Percentiles rank a stretch among this genome's conserved stretches.
Evolutionary conservation across 2,797 vertebrate species (phyloP).

Genomic region (Molothrus aeneus): DNA sequence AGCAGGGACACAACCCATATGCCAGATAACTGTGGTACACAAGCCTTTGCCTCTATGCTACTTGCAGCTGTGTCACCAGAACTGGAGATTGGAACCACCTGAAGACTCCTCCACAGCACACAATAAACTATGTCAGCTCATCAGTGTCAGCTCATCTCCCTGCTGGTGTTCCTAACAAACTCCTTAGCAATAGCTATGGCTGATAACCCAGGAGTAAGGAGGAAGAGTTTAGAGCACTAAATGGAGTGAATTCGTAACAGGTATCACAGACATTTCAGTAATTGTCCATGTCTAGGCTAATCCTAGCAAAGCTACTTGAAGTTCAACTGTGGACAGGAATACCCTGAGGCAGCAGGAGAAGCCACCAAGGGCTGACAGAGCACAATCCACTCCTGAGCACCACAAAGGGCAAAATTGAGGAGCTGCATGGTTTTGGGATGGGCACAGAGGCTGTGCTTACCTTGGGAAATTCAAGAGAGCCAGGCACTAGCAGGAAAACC

Average conservation of each 20-base stretch:
- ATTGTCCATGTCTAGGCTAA: not conserved
- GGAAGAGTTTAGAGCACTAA: not conserved
- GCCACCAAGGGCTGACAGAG: not conserved
- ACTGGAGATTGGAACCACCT: not conserved
- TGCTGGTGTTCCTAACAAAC: not conserved
- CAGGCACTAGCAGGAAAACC: not conserved
- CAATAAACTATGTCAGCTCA: not conserved
- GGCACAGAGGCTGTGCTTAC: not conserved
- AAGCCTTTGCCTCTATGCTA: not conserved
- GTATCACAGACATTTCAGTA: not conserved
- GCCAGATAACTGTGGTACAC: not conserved
- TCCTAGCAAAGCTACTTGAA: not conserved
- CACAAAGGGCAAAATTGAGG: fast-evolving
- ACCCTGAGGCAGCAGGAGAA: not conserved
- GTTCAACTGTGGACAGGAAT: not conserved
- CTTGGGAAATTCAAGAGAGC: not conserved
- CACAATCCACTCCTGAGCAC: not conserved
- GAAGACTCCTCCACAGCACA: not conserved
- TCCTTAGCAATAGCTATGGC: not conserved
- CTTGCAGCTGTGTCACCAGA: not conserved
- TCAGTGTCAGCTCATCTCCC: fast-evolving
- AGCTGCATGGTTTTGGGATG: not conserved
- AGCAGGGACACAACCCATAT: fast-evolving
- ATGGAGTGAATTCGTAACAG: not conserved
- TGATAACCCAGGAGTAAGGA: not conserved